Percentiles rank a stretch among this genome's conserved stretches.
Evolutionary conservation across 2,113 vertebrate genomes (phyloP).

Genomic region (Circaetus gallicus): DNA sequence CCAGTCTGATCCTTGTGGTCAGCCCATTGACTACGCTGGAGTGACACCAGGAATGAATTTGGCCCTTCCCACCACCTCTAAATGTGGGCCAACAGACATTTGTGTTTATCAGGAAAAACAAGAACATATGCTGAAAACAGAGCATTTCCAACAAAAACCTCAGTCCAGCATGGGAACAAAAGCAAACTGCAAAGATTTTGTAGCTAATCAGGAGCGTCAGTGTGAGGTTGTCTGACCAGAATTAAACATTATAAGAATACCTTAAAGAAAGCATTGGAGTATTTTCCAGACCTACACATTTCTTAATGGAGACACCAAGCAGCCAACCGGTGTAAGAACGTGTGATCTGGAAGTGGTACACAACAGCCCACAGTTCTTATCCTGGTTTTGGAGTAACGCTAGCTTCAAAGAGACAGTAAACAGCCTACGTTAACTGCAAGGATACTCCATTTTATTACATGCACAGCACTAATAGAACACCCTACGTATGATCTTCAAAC

Average conservation of each 20-base stretch:
- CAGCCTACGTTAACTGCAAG: accelerated
- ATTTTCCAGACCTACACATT: not conserved
- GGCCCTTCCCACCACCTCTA: constrained; percentile 19
- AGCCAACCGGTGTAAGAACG: not conserved
- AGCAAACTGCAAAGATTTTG: not conserved
- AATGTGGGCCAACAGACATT: constrained; percentile 45
- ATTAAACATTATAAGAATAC: not conserved
- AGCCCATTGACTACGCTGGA: not conserved
- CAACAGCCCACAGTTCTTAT: not conserved
- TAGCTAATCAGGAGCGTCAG: not conserved
- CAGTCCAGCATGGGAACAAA: constrained; percentile 30
- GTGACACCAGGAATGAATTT: constrained; percentile 18
- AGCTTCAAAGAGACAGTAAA: not conserved
- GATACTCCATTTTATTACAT: not conserved
- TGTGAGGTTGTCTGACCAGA: not conserved
- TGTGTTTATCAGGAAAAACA: constrained; percentile 68
- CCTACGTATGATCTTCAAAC: accelerated
- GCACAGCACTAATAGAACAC: not conserved
- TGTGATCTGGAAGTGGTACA: not conserved
- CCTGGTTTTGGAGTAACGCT: not conserved
- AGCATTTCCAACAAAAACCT: constrained; percentile 66
- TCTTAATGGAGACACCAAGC: not conserved
- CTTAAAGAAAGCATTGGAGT: not conserved
- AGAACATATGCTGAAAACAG: constrained; percentile 68
- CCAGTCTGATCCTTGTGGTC: not conserved